These are phyloP conservation scores for Deroptyus accipitrinus DNA, from an alignment of 2,113 vertebrate species.

Conservation along the genomic window DNA sequence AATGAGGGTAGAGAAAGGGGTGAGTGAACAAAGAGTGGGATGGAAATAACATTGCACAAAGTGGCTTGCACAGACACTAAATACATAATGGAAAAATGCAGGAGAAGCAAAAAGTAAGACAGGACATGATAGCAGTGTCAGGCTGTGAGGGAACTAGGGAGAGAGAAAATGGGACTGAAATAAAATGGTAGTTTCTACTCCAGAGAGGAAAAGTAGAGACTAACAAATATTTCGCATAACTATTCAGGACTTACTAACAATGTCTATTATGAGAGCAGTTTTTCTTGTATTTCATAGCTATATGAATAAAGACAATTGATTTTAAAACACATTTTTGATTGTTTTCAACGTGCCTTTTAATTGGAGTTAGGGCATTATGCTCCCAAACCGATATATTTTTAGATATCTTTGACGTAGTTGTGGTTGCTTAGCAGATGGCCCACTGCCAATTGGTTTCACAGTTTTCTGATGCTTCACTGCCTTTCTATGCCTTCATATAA, in stretches of 20 bases:
- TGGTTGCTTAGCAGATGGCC: slow-evolving; percentile 55
- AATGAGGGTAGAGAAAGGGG: background rate
- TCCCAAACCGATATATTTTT: slow-evolving; percentile 47
- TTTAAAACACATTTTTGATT: slow-evolving; percentile 21
- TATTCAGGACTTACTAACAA: background rate
- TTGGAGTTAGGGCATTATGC: slow-evolving; percentile 32
- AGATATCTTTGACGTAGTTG: slow-evolving; percentile 43
- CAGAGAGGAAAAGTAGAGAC: background rate
- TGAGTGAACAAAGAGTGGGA: background rate
- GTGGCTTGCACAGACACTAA: background rate
- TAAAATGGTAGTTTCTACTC: background rate
- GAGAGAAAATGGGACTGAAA: background rate
- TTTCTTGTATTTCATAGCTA: background rate
- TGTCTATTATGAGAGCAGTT: background rate
- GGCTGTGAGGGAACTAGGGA: fast-evolving
- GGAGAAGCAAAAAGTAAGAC: background rate
- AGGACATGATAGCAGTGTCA: background rate
- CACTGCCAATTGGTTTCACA: slow-evolving; percentile 27
- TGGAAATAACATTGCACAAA: background rate
- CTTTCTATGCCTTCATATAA: slow-evolving; percentile 8
- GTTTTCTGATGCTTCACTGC: slow-evolving; percentile 24
- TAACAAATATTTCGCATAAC: background rate
- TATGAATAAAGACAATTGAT: background rate
- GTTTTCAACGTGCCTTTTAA: slow-evolving; percentile 26
- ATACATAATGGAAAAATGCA: background rate